Evolutionary conservation across 2,797 vertebrate genomes (phyloP).

Genomic region (Cyprinella venusta): DNA sequence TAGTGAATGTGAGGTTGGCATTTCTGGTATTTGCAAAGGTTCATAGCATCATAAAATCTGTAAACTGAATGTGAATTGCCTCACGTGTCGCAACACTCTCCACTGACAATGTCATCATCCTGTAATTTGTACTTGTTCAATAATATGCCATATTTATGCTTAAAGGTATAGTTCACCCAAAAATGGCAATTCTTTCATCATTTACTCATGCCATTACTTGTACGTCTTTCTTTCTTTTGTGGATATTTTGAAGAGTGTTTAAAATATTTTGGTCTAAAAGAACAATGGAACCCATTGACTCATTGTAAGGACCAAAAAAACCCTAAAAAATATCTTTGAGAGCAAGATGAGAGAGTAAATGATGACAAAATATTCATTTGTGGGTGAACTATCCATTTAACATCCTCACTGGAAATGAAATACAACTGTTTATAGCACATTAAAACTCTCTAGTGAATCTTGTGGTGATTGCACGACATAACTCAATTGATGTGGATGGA

Average conservation of each 20-base stretch:
- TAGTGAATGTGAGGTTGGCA: constrained; percentile 84
- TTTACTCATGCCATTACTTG: background rate
- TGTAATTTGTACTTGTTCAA: background rate
- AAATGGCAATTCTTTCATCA: constrained; percentile 6
- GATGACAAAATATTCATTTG: background rate
- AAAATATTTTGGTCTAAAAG: background rate
- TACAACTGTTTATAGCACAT: constrained; percentile 18
- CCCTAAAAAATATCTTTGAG: background rate
- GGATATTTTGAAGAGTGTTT: background rate
- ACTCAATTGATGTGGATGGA: constrained; percentile 24
- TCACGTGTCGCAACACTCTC: background rate
- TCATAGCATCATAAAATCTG: constrained; percentile 45
- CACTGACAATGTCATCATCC: constrained; percentile 3
- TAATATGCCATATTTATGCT: background rate
- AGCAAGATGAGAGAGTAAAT: background rate
- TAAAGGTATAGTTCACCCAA: background rate
- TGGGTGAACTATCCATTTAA: background rate
- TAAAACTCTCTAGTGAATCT: constrained; percentile 16
- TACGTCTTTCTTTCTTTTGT: background rate
- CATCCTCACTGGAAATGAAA: constrained; percentile 16
- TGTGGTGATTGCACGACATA: constrained; percentile 11
- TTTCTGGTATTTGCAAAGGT: constrained; percentile 74
- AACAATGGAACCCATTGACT: background rate
- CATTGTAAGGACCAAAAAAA: background rate
- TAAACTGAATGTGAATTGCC: constrained; percentile 9